Conservation (phyloP, 2,797 vertebrate species). For the Gallinago stenura region DNA sequence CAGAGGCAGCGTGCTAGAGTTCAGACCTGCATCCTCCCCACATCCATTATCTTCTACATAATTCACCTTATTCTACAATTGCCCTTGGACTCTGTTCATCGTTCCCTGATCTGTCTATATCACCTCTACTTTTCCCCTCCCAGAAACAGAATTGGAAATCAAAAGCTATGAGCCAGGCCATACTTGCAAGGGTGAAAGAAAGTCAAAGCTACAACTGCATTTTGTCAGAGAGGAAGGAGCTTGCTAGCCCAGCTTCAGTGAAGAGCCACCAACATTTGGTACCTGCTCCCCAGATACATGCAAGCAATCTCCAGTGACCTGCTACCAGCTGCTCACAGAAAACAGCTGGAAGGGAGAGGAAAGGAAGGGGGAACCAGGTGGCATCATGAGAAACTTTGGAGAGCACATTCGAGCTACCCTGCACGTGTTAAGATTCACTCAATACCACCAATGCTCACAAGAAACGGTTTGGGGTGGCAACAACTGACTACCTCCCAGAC, state of each 20-base stretch:
- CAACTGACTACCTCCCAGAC: neutral
- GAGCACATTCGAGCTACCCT: neutral
- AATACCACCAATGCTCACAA: rapidly evolving
- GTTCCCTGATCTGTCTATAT: neutral
- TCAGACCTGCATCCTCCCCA: neutral
- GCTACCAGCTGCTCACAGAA: constrained; percentile 7
- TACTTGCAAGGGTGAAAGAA: neutral
- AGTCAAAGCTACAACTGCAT: neutral
- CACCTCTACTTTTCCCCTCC: neutral
- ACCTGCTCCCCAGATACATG: neutral
- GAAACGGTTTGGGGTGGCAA: neutral
- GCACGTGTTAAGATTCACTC: rapidly evolving
- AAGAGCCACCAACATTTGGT: neutral
- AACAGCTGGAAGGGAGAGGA: neutral
- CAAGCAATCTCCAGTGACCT: neutral
- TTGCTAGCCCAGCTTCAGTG: neutral
- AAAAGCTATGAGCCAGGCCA: neutral
- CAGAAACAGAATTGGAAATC: neutral
- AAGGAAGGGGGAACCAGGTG: neutral
- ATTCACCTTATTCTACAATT: neutral
- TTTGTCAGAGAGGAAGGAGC: neutral
- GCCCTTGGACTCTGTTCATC: neutral
- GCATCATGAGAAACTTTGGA: neutral
- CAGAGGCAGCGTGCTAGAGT: neutral
- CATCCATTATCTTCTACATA: rapidly evolving